Evolutionary conservation across 2,113 vertebrate species (phyloP), one percentile per base, ranked within the genome.

Genomic region (Phalacrocorax brasilianus): DNA sequence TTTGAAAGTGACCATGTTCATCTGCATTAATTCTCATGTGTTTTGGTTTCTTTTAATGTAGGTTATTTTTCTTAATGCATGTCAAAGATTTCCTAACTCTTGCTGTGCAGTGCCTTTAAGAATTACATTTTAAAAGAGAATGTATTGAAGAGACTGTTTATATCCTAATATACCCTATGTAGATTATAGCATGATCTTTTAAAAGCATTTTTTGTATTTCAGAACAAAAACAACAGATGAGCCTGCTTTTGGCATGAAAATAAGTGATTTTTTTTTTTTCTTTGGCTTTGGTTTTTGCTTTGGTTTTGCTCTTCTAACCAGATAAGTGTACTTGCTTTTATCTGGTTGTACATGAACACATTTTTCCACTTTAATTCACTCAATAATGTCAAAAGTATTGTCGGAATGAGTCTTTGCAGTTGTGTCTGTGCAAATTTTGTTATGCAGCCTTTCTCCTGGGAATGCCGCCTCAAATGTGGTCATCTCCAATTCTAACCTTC

Each of bases 11-110:
- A 47, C 81, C 88, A 1, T 67, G 74, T 59, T 85, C 91, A 89
- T 89, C 92, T 94, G 94, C 93, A 89, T 93, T 95, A 85, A 81
- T 85, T 89, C 83, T 55, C 82, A 23, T 62, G 38, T 38, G 27
- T 20, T 70, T 81, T 24, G 28, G 6, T 1, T 23, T 53, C 58
- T 76, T 70, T 73, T 45, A 71, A 71, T 52, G 59, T 49, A 83
- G 74, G 33, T 62, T 88, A 9, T 81, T 89, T 76, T 80, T 78
- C 50, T 45, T 80, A 76, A 59, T 91, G 96, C 95, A 95, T 91
- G 92, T 70, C 73, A 79, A 24, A 89, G 59, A 61, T 66, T 70
- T 68, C 55, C 79, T 79, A 91, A 88, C 65, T 82, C 45, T 92
- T 95, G 94, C 88, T 92, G 6, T 90, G 84, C 68, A n/a, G 23